phyloP scores from a whole-genome alignment of 2,888 invertebrate species.

The Seira ritae region DNA sequence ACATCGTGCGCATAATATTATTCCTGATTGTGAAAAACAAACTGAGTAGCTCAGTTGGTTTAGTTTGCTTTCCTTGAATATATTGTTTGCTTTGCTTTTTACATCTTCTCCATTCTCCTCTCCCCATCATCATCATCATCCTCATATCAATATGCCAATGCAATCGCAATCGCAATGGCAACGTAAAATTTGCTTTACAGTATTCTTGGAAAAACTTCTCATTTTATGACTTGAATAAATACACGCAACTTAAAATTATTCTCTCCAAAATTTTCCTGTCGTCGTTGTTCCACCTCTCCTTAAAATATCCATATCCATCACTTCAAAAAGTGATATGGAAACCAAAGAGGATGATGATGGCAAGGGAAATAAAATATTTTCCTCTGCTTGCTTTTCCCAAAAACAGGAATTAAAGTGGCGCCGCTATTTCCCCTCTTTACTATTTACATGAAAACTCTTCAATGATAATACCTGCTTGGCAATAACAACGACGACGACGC shows the following conservation, averaged over 20 bases:
- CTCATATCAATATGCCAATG: too few relatives aligned
- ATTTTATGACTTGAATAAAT: constrained; percentile 5
- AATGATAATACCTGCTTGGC: too few relatives aligned
- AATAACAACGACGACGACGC: too few relatives aligned
- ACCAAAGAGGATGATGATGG: not conserved
- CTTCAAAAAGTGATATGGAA: not conserved
- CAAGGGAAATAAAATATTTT: not conserved
- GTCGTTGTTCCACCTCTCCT: not conserved
- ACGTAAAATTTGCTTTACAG: too few relatives aligned
- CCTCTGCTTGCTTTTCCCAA: not conserved
- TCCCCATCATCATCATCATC: too few relatives aligned
- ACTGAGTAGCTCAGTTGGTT: not conserved
- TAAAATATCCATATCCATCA: constrained; percentile 1
- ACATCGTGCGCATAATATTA: not conserved
- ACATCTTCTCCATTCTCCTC: not conserved
- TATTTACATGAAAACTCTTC: too few relatives aligned
- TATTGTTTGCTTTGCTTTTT: constrained; percentile 9
- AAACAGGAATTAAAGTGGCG: not conserved
- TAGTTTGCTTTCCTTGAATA: not conserved
- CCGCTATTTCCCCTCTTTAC: not conserved
- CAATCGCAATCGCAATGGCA: too few relatives aligned
- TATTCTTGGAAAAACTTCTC: not conserved
- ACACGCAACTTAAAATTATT: too few relatives aligned
- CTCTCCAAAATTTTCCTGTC: not conserved
- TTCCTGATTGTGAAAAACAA: constrained; percentile 2